Evolutionary conservation across 2,113 vertebrate species (phyloP).

Genomic region (Elanus axillaris): DNA sequence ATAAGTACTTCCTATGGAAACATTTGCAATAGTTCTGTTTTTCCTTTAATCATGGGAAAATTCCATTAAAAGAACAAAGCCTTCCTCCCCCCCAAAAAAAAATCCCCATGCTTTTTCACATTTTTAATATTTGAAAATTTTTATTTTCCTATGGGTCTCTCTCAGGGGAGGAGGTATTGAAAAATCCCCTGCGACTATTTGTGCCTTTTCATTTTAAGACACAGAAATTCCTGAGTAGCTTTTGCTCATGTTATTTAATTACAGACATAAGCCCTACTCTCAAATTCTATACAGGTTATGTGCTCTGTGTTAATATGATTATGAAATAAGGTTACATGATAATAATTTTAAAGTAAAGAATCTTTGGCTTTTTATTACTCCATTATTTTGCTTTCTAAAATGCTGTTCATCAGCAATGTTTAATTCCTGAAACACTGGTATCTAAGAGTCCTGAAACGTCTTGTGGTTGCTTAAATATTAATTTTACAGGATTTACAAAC

Average conservation of each 20-base stretch:
- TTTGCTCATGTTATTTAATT: not conserved
- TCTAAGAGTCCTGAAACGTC: not conserved
- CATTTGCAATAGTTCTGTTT: not conserved
- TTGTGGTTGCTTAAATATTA: not conserved
- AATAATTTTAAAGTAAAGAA: not conserved
- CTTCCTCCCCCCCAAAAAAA: not conserved
- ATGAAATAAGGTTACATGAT: not conserved
- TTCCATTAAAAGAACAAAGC: conserved; percentile 12
- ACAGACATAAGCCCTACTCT: not conserved
- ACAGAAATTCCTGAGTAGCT: not conserved
- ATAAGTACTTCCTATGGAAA: conserved; percentile 55
- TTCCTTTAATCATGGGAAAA: conserved; percentile 21
- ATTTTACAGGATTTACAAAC: not conserved
- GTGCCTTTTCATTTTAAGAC: not conserved
- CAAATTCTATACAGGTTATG: not conserved
- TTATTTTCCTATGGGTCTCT: not conserved
- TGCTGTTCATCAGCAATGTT: not conserved
- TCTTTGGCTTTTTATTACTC: not conserved
- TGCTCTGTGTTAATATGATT: not conserved
- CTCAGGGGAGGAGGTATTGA: not conserved
- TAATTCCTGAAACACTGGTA: conserved; percentile 14
- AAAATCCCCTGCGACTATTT: not conserved
- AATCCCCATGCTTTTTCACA: not conserved
- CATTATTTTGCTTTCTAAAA: conserved; percentile 17
- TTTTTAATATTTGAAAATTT: not conserved